Percentiles rank a stretch among this genome's conserved stretches.
Conservation (phyloP, 2,888 invertebrate genomes). For the Thecocarcelia acutangulata region DNA sequence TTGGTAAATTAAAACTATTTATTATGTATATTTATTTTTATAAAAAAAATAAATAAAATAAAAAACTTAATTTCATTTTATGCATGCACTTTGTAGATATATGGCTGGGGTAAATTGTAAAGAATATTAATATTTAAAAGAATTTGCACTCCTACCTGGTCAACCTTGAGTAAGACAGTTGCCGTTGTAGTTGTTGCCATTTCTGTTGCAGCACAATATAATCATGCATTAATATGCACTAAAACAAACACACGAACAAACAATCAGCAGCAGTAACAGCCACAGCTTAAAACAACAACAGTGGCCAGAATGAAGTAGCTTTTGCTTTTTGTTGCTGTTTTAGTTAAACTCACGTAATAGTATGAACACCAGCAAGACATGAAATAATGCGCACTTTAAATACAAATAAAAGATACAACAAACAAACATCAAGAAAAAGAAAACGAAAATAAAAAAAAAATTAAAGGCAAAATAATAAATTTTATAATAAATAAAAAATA, state of each 20-base stretch:
- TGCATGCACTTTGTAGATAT: constrained; percentile 49
- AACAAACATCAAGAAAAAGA: constrained; percentile 5
- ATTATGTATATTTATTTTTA: constrained; percentile 29
- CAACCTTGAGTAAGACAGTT: constrained; percentile 65
- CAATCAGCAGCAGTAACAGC: constrained; percentile 31
- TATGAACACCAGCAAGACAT: constrained; percentile 56
- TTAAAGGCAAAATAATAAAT: constrained; percentile 18
- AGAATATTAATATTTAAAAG: constrained; percentile 61
- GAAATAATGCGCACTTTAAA: constrained; percentile 63
- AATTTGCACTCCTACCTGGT: constrained; percentile 68
- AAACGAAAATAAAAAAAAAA: constrained; percentile 20
- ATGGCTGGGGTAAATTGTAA: constrained; percentile 61
- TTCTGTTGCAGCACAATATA: constrained; percentile 54
- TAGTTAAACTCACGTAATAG: constrained; percentile 57
- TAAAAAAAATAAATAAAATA: constrained; percentile 6
- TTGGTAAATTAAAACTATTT: constrained; percentile 43
- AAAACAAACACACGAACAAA: constrained; percentile 26
- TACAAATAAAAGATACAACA: constrained; percentile 17
- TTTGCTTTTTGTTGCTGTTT: constrained; percentile 45
- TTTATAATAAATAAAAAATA: constrained; percentile 51
- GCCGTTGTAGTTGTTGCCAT: constrained; percentile 19
- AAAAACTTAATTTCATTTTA: constrained; percentile 39
- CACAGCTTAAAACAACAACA: constrained; percentile 2
- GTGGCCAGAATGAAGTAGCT: constrained; percentile 30
- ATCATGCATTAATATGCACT: constrained; percentile 53